A percentile compares a stretch with the other conserved stretches of the same genome.
These are phyloP conservation scores for Bibio marci DNA, from an alignment of 2,888 invertebrate species.

Conservation along the genomic window DNA sequence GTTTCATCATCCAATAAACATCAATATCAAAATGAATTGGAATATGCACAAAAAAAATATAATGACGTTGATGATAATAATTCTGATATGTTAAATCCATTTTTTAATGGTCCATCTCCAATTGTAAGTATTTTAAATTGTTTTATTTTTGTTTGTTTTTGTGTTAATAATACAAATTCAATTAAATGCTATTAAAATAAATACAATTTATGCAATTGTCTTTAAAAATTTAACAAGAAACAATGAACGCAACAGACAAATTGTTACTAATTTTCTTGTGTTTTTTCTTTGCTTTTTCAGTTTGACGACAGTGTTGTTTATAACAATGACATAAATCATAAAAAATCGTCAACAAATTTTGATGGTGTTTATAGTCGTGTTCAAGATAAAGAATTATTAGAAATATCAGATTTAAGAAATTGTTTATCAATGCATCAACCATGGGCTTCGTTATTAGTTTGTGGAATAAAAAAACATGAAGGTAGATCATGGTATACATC, in stretches of 20 bases:
- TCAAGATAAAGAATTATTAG: slow-evolving; percentile 61
- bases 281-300: not conserved
- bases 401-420: slow-evolving; percentile 70
- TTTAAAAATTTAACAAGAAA: too few species aligned
- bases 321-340: too few species aligned
- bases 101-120: slow-evolving; percentile 16
- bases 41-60: not conserved
- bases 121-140: slow-evolving; percentile 8
- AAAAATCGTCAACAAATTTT: slow-evolving; percentile 4
- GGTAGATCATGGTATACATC: slow-evolving; percentile 86
- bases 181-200: not conserved
- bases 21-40: too few species aligned
- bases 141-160: too few species aligned
- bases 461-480: slow-evolving; percentile 93
- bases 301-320: slow-evolving; percentile 4
- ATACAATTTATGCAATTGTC: not conserved
- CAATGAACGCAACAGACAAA: too few species aligned
- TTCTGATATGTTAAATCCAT: slow-evolving; percentile 9
- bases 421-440: slow-evolving; percentile 95
- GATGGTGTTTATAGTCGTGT: slow-evolving; percentile 32
- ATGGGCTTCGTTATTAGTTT: slow-evolving; percentile 78
- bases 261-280: slow-evolving; percentile 1
- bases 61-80: slow-evolving; percentile 6
- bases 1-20: not conserved
- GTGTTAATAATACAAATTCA: not conserved